Base-by-base conservation (phyloP, 2,888 invertebrate species). In the Panzeria rudis region DNA sequence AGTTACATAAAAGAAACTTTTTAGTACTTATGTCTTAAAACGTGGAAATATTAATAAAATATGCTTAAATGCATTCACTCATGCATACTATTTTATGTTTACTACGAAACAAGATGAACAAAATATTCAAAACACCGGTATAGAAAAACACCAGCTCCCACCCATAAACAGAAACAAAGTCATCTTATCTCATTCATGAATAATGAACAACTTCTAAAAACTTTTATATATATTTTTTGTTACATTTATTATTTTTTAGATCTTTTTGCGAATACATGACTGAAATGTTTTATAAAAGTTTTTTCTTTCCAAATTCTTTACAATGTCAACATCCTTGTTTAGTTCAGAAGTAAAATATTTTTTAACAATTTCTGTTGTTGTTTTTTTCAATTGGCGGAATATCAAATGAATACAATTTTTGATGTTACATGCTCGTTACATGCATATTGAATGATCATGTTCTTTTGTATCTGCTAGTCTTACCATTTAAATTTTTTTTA, bases 171-270 rank as follows among this genome's bases (percentile, higher is more conserved):
- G 17, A 64, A 71, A 71, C 69, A 82, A 84, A 82, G 77, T 78
- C 77, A 85, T 82, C 81, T 85, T 82, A 69, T 85, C 84, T 54
- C 77, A 47, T 69, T 77, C 84, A 85, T 85, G 82, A 85, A 85
- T 85, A 85, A 85, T 85, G 77, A 82, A 85, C 47, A 85, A 73
- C 73, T 62, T 77, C 32, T 29, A 61, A 82, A 71, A 73, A 52
- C 44, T 17, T 62, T 59, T 59, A 6, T 47, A 13, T 2, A 13
- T 38, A 13, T 61, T 62, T 66, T 44, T 56, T 52, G 52, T 59
- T 71, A 32, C 35, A 41, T 71, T 69, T n/a, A 44, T 20, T 35
- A 29, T 59, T 81, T 80, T 76, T 72, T 17, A 59, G 13, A 15
- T 29, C 29, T 79, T 79, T 80, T 73, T 77, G 61, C n/a, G 50